These are phyloP conservation scores for Drosophila kohkoa DNA, from an alignment of 1,140 invertebrate species.

Conservation along the genomic window DNA sequence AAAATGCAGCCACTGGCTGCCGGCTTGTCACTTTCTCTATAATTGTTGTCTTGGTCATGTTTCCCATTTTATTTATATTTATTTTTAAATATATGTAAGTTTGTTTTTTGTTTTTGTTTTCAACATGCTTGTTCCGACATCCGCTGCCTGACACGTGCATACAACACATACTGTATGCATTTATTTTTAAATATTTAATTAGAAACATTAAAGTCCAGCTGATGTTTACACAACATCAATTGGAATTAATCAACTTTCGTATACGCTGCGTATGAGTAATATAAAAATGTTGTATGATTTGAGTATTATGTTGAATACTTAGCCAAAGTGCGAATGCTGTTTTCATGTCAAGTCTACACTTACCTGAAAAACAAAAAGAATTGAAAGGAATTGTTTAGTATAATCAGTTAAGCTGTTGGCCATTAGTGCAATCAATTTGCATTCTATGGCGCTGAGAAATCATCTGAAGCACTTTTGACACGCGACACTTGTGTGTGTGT, in stretches of 20 bases:
- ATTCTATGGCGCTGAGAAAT: conserved; percentile 13
- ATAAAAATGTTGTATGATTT: neutral
- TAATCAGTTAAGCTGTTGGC: neutral
- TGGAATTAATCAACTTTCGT: conserved; percentile 9
- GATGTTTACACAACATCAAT: neutral
- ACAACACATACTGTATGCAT: conserved; percentile 19
- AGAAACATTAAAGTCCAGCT: conserved; percentile 38
- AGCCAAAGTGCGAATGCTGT: neutral
- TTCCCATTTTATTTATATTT: conserved; percentile 50
- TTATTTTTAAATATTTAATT: conserved; percentile 61
- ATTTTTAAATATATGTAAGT: conserved; percentile 28
- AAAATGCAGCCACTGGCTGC: conserved; percentile 38
- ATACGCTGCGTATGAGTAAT: conserved; percentile 41
- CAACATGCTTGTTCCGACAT: conserved; percentile 38
- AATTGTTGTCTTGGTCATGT: conserved; percentile 68
- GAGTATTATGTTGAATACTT: conserved; percentile 9
- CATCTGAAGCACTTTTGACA: conserved; percentile 42
- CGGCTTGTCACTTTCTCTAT: conserved; percentile 63
- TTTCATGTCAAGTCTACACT: conserved; percentile 27
- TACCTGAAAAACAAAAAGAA: conserved; percentile 42
- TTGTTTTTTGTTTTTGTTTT: neutral
- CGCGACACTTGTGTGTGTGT: conserved; percentile 30
- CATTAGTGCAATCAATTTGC: neutral
- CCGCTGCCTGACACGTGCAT: conserved; percentile 47
- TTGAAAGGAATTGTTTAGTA: conserved; percentile 19